Base-by-base conservation (phyloP, 23 tunicate genomes). In the Halocynthia aurantium region DNA sequence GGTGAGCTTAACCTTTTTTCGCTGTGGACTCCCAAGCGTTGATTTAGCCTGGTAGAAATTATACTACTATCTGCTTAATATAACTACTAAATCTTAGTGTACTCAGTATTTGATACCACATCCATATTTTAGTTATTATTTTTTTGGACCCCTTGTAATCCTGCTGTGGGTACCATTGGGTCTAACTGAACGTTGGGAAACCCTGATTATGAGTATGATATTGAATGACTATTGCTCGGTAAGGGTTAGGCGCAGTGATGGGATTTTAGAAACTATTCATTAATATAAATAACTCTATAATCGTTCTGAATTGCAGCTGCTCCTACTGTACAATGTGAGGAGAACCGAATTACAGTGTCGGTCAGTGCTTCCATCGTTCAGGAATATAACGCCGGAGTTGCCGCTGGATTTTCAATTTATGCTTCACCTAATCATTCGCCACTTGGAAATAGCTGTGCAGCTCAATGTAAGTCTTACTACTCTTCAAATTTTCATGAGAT, bases 381-480 rank as follows among this genome's bases (percentile, higher is more conserved):
- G 22, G n/a, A 65, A 15, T 65, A 65, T 15, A 31, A 31, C 44
- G 6, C 22, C 2, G 70, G 70, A 11, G 70, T 40, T 15, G 6
- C 31, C 9, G 70, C 49, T 9, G 70, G 70, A 0, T 65, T 20
- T 49, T 20, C 22, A 15, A 65, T 65, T 40, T 65, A 20, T 15
- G 31, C 31, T 40, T 65, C 70, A 15, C 70, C 70, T 10, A 65
- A 49, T 15, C 70, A 65, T 65, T 11, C 70, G 70, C 22, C 22
- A 5, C 70, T 49, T 11, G 18, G 10, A 15, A 40, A 40, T 65
- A 65, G 49, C 22, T 65, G 70, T 15, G 6, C 70, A 65, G 70
- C 70, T 65, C 9, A 40, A 15, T 40, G 70, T 65, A 65, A 15
- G 63, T 13, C 15, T n/a, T 58, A 2, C 17, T 58, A n/a, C 4